A percentile compares a stretch with the other conserved stretches of the same genome.
These are phyloP conservation scores for Stegodyphus mimosarum DNA, from an alignment of 1,140 invertebrate genomes.

Conservation along the genomic window DNA sequence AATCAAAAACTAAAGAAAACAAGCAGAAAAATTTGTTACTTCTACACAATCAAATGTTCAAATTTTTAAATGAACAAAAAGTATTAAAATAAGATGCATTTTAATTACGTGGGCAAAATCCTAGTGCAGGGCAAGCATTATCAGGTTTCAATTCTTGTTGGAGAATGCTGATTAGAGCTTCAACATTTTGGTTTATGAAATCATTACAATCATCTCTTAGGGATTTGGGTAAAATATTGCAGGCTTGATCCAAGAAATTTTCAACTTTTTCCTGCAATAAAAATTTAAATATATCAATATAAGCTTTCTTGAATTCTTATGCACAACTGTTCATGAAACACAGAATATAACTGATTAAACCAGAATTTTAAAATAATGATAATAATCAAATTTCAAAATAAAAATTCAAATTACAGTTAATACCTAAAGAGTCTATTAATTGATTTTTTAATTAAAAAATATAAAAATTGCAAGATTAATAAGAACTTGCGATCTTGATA, in stretches of 20 bases:
- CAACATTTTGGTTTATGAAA: slow-evolving; percentile 80
- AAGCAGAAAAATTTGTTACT: too few species aligned
- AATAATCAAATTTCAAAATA: too few species aligned
- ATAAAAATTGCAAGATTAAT: too few species aligned
- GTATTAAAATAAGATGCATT: too few species aligned
- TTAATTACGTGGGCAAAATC: slow-evolving; percentile 75
- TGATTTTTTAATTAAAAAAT: too few species aligned
- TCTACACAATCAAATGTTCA: too few species aligned
- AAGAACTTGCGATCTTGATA: too few species aligned
- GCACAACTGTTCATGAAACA: neutral
- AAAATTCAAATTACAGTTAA: too few species aligned
- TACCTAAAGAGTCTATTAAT: too few species aligned
- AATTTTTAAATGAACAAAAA: too few species aligned
- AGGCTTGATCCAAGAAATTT: slow-evolving; percentile 65
- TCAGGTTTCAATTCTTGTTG: slow-evolving; percentile 80
- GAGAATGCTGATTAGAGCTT: slow-evolving; percentile 81
- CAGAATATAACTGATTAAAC: neutral
- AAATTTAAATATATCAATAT: slow-evolving; percentile 58
- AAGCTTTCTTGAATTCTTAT: neutral
- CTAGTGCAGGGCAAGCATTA: slow-evolving; percentile 81
- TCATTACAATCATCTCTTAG: slow-evolving; percentile 77
- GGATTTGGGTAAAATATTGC: slow-evolving; percentile 72
- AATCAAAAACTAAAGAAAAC: too few species aligned
- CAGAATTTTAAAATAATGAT: too few species aligned
- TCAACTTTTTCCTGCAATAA: slow-evolving; percentile 64